These are phyloP conservation scores for Acanthaster planci DNA, from an alignment of 35 echinoderm and acorn worm genomes.

Conservation along the genomic window DNA sequence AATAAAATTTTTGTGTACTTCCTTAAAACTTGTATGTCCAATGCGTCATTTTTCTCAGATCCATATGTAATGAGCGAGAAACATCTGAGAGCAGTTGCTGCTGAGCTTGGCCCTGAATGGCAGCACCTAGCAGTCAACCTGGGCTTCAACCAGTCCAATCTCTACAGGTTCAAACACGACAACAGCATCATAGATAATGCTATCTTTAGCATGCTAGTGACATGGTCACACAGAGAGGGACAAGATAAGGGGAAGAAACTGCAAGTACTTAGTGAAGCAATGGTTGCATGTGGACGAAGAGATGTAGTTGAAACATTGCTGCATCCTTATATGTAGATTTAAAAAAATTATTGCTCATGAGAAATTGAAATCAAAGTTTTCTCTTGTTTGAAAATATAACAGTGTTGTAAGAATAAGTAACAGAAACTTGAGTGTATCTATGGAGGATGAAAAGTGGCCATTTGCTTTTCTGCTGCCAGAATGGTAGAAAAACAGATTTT, in stretches of 20 bases:
- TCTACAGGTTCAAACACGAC: neutral
- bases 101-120: neutral
- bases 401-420: too few relatives aligned
- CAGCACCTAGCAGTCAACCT: neutral
- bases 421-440: too few relatives aligned
- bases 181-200: neutral
- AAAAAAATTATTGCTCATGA: too few relatives aligned
- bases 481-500: too few relatives aligned
- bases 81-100: neutral
- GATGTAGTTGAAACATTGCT: neutral
- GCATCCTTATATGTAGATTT: neutral
- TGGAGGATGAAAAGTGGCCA: too few relatives aligned
- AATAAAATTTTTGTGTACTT: too few relatives aligned
- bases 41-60: neutral
- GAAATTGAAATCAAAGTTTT: too few relatives aligned
- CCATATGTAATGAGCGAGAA: constrained; percentile 1
- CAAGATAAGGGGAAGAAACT: neutral
- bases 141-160: neutral
- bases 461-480: too few relatives aligned
- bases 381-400: too few relatives aligned
- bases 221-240: neutral
- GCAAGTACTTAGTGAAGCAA: neutral
- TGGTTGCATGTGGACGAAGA: neutral
- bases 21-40: too few relatives aligned
- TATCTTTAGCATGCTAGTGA: constrained; percentile 2